Conservation (phyloP, 2,113 vertebrate genomes). For the Ceratotherium simum region DNA sequence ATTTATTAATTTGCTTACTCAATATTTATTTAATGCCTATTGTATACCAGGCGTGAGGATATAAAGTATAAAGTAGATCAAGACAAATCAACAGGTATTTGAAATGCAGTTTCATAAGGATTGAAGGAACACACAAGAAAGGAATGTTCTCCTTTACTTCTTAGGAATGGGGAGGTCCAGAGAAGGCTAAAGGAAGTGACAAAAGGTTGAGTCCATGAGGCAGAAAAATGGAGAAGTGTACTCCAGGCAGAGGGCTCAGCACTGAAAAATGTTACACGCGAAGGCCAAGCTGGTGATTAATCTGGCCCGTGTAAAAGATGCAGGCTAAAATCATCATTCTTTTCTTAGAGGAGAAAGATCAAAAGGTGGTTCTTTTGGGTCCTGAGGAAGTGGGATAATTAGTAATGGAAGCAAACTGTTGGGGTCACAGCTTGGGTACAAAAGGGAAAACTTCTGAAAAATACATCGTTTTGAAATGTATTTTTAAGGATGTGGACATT, state of each 20-base stretch:
- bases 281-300: neutral
- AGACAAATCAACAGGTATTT: neutral
- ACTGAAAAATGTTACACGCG: neutral
- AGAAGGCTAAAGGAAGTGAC: neutral
- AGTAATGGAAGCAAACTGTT: neutral
- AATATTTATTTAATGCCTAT: neutral
- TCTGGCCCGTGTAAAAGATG: neutral
- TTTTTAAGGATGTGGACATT: constrained; percentile 15
- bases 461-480: neutral
- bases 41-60: neutral
- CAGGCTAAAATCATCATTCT: neutral
- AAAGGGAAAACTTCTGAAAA: constrained; percentile 34
- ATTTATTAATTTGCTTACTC: constrained; percentile 32
- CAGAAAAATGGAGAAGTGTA: neutral
- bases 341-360: neutral
- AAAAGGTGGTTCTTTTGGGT: neutral
- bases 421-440: neutral
- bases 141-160: neutral
- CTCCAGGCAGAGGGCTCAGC: neutral
- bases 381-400: neutral
- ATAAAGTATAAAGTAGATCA: neutral
- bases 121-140: neutral
- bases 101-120: neutral
- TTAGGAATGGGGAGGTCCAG: neutral
- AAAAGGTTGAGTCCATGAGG: neutral